Base-by-base conservation (phyloP, 1,140 invertebrate species). In the Caenorhabditis inopinata region DNA sequence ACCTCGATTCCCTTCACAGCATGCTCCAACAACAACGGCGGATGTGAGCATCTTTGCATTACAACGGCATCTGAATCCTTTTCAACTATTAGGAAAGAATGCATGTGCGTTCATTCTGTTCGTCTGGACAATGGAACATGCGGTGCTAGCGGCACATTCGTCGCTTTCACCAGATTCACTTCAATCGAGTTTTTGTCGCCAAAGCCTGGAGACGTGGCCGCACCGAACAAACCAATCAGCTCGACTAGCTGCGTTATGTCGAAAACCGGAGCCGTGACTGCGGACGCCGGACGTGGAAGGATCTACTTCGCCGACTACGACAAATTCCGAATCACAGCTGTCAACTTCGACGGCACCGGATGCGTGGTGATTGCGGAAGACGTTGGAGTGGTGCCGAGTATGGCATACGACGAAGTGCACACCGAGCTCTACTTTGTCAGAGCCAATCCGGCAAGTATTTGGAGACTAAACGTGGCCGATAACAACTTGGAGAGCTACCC, bases 11-110 rank as follows among this genome's bases (percentile, higher is more conserved):
- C n/a, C 2, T 90, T 83, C 11, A 93, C 94, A 89, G 90, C 91
- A 0, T 95, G 94, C 90, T 90, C 89, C 38, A 85, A 87, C 21
- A 91, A 92, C 85, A 94, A 94, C 89, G 94, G 93, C 7, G 93
- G 92, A 2, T 96, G 94, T 90, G 90, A 90, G 75, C 92, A 94
- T 82, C 89, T 96, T 23, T 96, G 94, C 88, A 90, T 95, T 12
- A 74, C 73, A 12, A 27, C 38, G 11, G 35, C 73, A 27, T 14
- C 14, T 7, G 46, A 75, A n/a, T n/a, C 5, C 14, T 42, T 14
- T 7, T 14, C 32, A 7, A 42, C 5, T 12, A 9, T 38, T 12
- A 68, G 32, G 27, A 47, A 47, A 18, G n/a, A 75, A 21, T 75
- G 74, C 38, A 27, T 75, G 11, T 75, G 74, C 21, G 74, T 75